Percentiles rank a stretch among this genome's conserved stretches.
Conservation (phyloP, 2,888 invertebrate genomes). For the Yponomeuta evonymella region DNA sequence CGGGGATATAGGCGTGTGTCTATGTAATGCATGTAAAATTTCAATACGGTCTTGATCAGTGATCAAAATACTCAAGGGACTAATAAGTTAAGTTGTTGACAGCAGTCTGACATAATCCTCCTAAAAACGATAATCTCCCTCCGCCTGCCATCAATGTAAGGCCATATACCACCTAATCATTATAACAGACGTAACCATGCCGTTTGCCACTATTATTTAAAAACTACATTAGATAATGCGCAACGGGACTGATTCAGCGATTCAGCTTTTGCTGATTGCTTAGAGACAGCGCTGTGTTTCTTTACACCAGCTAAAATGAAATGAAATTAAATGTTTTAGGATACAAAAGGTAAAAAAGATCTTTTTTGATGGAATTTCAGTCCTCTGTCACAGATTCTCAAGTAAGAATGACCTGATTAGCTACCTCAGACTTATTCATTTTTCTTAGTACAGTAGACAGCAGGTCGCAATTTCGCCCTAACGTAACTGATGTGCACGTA, state of each 20-base stretch:
- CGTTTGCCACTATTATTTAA: background rate
- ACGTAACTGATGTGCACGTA: background rate
- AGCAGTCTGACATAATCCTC: background rate
- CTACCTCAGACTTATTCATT: no score
- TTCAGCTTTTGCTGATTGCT: background rate
- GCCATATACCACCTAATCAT: background rate
- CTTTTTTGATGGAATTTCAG: no score
- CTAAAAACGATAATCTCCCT: background rate
- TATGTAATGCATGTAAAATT: no score
- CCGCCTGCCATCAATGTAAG: background rate
- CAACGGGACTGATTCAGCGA: background rate
- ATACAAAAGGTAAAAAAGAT: no score
- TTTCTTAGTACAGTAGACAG: no score
- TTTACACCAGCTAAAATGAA: no score
- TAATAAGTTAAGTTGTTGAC: background rate
- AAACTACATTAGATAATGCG: background rate
- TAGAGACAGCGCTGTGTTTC: no score
- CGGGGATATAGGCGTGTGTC: no score
- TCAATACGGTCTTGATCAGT: background rate
- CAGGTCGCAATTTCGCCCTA: no score
- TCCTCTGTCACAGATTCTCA: no score
- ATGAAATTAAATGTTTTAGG: no score
- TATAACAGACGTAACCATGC: background rate
- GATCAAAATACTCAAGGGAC: background rate
- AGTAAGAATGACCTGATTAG: no score